A percentile compares a stretch with the other conserved stretches of the same genome.
These are phyloP conservation scores for Hemicordylus capensis DNA, from an alignment of 2,113 vertebrate species.

Conservation along the genomic window DNA sequence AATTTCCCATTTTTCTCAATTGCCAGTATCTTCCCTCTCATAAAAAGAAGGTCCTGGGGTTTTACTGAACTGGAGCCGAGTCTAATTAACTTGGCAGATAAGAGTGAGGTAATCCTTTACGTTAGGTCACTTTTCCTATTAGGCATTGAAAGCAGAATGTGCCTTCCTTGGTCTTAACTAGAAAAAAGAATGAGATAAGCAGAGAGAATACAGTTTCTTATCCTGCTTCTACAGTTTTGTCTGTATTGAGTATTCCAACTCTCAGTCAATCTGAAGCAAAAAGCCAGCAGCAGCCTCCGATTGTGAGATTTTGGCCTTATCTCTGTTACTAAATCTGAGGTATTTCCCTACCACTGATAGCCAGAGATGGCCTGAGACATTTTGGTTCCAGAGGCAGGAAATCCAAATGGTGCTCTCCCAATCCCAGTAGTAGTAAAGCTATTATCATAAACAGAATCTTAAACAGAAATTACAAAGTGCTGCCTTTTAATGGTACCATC, in stretches of 20 bases:
- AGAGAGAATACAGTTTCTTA: neutral
- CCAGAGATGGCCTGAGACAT: neutral
- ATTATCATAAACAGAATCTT: neutral
- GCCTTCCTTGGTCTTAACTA: neutral
- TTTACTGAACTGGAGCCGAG: neutral
- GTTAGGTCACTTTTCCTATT: constrained; percentile 5
- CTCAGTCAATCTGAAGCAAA: neutral
- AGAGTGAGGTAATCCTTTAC: neutral
- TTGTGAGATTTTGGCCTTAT: neutral
- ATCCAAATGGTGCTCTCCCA: neutral
- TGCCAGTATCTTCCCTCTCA: neutral
- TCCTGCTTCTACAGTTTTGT: fast-evolving
- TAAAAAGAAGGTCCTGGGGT: neutral
- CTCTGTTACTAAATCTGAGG: neutral
- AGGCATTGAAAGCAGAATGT: neutral
- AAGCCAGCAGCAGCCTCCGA: neutral
- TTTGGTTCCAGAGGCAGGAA: neutral
- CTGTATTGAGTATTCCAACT: neutral
- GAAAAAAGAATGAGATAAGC: neutral
- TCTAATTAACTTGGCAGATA: constrained; percentile 26
- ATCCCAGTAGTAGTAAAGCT: too few relatives aligned
- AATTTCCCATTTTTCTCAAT: neutral
- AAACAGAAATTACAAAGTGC: neutral
- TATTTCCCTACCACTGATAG: neutral
- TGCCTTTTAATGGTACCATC: neutral